Base-by-base conservation (phyloP, 2,113 vertebrate genomes). In the Egretta garzetta region DNA sequence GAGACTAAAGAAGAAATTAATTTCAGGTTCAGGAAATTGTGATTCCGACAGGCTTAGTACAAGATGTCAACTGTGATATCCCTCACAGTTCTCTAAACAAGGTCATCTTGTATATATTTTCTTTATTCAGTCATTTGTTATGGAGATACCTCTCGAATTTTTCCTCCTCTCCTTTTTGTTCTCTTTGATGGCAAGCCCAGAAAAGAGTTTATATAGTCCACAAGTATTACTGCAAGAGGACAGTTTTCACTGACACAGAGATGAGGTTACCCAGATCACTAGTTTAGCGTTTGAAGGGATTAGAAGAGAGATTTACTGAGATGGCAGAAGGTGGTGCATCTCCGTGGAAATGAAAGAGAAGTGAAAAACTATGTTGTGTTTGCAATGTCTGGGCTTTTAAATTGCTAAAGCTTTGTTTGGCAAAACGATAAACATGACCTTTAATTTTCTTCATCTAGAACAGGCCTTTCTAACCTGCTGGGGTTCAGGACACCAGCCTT, bases 101-200 rank as follows among this genome's bases (percentile, higher is more conserved):
- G 67, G 62, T 82, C 32, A 76, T 53, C 56, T 72, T 45, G 77
- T 70, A 23, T 87, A 45, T 89, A 59, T 93, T 94, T 41, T 75
- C 58, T 66, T 94, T 76, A 47, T 58, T 80, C 32, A 17, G 41
- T 62, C 18, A 59, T 96, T 93, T 91, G 37, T 96, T 88, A 67
- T 74, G 50, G 73, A 82, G 45, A 55, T 77, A 66, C 17, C 5
- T 55, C 41, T 66, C 4, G 0, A 62, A 30, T 88, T 85, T 94
- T 94, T 89, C 14, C 8, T 85, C 17, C n/a, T 88, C 21, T 93
- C 20, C 26, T 59, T 87, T 93, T 80, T 93, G 20, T 95, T 91
- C 63, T 90, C 77, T 96, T 96, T 95, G 84, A 83, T 91, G 79
- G 50, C 50, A 93, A 93, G 87, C 45, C 84, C 77, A 90, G 91